phyloP scores from a whole-genome alignment of 2,888 invertebrate species.

The Eueremaeus valkanovi region DNA sequence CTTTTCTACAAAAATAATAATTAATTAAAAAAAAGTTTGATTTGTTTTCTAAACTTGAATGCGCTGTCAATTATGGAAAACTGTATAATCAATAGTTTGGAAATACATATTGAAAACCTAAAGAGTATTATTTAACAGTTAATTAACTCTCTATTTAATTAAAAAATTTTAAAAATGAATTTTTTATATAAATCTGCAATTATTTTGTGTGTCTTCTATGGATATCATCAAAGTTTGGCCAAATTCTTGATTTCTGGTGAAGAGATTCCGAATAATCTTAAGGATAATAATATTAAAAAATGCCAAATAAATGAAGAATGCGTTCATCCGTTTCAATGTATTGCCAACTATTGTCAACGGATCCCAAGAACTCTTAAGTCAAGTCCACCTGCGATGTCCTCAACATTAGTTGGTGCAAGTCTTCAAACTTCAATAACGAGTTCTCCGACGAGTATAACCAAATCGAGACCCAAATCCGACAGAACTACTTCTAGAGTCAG shows the following conservation, averaged over 20 bases:
- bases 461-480: too few relatives aligned
- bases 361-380: too few relatives aligned
- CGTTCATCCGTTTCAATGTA: too few relatives aligned
- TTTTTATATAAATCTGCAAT: not conserved
- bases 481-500: too few relatives aligned
- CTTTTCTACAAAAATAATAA: not conserved
- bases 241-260: not conserved
- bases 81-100: not conserved
- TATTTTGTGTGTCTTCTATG: not conserved
- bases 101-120: not conserved
- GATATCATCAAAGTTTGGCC: not conserved
- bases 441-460: too few relatives aligned
- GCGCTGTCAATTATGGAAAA: not conserved
- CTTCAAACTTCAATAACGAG: too few relatives aligned
- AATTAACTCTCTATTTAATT: not conserved
- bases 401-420: too few relatives aligned
- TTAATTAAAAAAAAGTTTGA: not conserved
- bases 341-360: too few relatives aligned
- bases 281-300: not conserved
- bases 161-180: not conserved
- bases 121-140: slow-evolving; percentile 10
- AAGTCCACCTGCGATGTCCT: too few relatives aligned
- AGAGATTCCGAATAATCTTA: not conserved
- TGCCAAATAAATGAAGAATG: not conserved
- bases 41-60: not conserved